phyloP scores from a whole-genome alignment of 2,888 invertebrate species.

The Acrobasis repandana region DNA sequence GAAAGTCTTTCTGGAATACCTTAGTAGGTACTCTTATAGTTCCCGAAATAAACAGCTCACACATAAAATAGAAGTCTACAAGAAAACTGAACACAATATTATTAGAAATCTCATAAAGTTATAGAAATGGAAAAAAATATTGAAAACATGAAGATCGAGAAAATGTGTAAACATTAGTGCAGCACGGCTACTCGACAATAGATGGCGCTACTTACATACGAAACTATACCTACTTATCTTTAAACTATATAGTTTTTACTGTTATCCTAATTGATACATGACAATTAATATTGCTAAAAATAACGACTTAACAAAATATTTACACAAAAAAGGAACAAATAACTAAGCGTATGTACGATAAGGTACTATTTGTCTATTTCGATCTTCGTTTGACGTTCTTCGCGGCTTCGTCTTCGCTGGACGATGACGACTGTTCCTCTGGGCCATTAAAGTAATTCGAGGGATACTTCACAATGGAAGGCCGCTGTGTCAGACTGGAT shows the following conservation, averaged over 20 bases:
- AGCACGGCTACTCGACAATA: conserved; percentile 53
- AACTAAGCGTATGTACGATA: not conserved
- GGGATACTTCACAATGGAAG: conserved; percentile 69
- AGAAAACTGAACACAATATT: no score
- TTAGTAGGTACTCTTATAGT: no score
- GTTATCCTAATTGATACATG: no score
- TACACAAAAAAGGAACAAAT: conserved; percentile 2
- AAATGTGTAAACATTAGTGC: conserved; percentile 47
- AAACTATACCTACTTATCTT: not conserved
- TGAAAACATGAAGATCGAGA: not conserved
- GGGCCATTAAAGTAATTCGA: conserved; percentile 66
- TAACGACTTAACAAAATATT: not conserved
- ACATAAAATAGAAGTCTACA: no score
- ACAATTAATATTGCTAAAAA: no score
- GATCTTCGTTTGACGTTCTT: conserved; percentile 27
- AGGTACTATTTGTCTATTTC: no score
- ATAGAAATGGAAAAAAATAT: no score
- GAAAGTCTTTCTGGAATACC: no score
- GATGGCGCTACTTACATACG: conserved; percentile 47
- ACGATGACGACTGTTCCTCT: conserved; percentile 62
- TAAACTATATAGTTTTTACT: no score
- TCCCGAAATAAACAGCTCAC: no score
- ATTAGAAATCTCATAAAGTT: no score
- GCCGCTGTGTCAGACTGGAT: conserved; percentile 66
- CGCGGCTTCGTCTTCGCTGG: conserved; percentile 61